These are phyloP conservation scores for Typhlomys cinereus DNA, from an alignment of 2,113 vertebrate genomes.

Conservation along the genomic window DNA sequence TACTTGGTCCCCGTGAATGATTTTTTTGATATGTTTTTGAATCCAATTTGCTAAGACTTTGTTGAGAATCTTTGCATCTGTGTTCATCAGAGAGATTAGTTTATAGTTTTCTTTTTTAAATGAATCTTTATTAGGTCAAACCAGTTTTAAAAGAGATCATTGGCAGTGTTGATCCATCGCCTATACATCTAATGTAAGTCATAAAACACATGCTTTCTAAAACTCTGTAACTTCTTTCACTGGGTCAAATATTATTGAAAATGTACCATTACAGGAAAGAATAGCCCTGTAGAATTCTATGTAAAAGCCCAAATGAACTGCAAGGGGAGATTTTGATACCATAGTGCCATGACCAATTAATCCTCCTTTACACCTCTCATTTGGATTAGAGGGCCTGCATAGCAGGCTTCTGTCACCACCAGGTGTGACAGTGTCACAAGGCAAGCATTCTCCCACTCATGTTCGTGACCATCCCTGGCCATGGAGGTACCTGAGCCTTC, in stretches of 20 bases:
- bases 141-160: neutral
- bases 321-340: neutral
- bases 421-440: neutral
- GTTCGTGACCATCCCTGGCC: neutral
- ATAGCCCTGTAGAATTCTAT: neutral
- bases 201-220: neutral
- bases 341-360: neutral
- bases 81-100: too few species aligned
- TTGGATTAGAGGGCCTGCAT: neutral
- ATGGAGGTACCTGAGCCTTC: neutral
- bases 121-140: too few species aligned
- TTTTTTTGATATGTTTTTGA: too few species aligned
- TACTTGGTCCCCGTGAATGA: too few species aligned
- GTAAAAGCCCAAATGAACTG: neutral
- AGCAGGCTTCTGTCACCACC: neutral
- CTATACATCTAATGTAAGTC: neutral
- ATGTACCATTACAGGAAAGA: neutral
- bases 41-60: too few species aligned
- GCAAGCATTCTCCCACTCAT: neutral
- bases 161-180: neutral
- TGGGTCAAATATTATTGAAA: conserved; percentile 2
- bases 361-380: neutral
- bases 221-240: neutral
- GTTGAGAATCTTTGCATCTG: too few species aligned
- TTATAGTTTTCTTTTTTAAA: too few species aligned